These are phyloP conservation scores for Adrianichthys oophorus DNA, from an alignment of 2,797 vertebrate genomes.

Conservation along the genomic window DNA sequence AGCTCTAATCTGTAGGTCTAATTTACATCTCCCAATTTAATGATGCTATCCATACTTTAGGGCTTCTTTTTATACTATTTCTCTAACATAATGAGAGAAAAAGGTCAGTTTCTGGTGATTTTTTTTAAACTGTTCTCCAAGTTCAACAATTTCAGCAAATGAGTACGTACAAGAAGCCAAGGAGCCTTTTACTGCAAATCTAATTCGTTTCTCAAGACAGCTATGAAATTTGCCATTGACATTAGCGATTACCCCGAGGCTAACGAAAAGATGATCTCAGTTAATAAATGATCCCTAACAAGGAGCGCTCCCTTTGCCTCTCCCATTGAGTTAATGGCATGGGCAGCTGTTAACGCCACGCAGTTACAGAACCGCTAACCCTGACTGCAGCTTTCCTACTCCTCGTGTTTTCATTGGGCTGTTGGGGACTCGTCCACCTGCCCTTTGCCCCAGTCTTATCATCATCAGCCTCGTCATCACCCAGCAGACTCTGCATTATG, in stretches of 20 bases:
- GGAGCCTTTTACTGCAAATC: constrained; percentile 96
- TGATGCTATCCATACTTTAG: constrained; percentile 70
- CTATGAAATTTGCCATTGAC: constrained; percentile 99
- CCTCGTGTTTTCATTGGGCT: constrained; percentile 76
- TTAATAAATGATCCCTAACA: constrained; percentile 99
- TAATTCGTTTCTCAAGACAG: constrained; percentile 99
- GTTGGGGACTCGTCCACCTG: constrained; percentile 76
- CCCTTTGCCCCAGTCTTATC: constrained; percentile 27
- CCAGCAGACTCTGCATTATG: constrained; percentile 90
- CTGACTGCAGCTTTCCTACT: constrained; percentile 48
- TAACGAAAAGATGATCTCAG: constrained; percentile 96
- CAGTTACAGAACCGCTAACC: constrained; percentile 53
- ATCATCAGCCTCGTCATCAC: constrained; percentile 33
- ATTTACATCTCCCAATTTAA: constrained; percentile 62
- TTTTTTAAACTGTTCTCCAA: constrained; percentile 86
- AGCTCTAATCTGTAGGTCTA: constrained; percentile 56
- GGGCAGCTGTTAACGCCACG: constrained; percentile 86
- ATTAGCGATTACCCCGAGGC: constrained; percentile 98
- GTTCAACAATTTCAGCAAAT: constrained; percentile 92
- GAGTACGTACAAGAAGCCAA: constrained; percentile 94
- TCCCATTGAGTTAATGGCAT: constrained; percentile 84
- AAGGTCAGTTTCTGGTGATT: constrained; percentile 91
- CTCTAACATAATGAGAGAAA: constrained; percentile 81
- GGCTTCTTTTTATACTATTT: constrained; percentile 70
- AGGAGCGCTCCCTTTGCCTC: constrained; percentile 73